Evolutionary conservation across 2,113 vertebrate genomes (phyloP), one percentile per base, ranked within the genome.

Genomic region (Pseudolaguvia tuberculata): DNA sequence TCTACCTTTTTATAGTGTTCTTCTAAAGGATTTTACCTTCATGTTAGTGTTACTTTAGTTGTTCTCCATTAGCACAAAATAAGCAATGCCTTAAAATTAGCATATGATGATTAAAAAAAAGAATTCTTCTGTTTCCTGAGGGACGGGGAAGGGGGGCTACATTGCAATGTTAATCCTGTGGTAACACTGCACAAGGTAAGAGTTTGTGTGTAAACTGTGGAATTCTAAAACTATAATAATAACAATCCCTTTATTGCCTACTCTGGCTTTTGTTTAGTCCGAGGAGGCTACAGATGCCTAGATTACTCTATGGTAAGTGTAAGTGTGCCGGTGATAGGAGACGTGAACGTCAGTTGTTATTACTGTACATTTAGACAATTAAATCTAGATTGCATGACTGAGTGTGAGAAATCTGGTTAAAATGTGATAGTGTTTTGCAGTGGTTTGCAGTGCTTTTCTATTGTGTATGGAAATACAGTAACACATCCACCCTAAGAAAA

Each of bases 261-360:
- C 72, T 52, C 17, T 25, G 67, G 66, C 71, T 74, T 67, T 73
- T 73, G 68, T 70, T 81, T 72, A 81, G 75, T 74, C 71, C 66
- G 58, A 80, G 56, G 76, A 75, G 67, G 51, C 67, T 66, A 58
- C 63, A 69, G 70, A 77, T 62, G 63, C 65, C 18, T 77, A 80
- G 70, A 55, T 39, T 69, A 67, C 21, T 72, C 62, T 48, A 59
- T 45, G 79, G 79, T 81, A 72, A 80, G 75, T 80, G 70, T 69
- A 62, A 7, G 42, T 55, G 48, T 55, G 50, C 45, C 9, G 10
- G 61, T 53, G 29, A 18, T 47, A 20, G 23, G n/a, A 42, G 51
- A 69, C 56, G 55, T 31, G 21, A 42, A 4, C 27, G 42, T 59
- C 42, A 70, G 48, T 58, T 50, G 7, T 55, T 25, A 39, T 76